Percentiles rank a stretch among this genome's conserved stretches.
Evolutionary conservation across 1,140 invertebrate species (phyloP).

Genomic region (Pogonomyrmex barbatus): DNA sequence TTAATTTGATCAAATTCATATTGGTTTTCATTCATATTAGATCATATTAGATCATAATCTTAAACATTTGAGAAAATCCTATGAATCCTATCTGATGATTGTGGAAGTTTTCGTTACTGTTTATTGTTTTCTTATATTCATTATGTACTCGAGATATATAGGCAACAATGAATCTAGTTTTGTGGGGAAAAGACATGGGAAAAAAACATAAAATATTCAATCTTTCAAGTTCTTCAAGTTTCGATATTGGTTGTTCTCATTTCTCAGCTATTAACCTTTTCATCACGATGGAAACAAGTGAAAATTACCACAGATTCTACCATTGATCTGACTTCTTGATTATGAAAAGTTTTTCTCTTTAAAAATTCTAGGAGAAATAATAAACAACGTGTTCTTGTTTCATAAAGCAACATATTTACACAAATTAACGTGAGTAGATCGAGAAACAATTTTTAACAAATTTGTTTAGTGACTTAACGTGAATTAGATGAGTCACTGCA

Average conservation of each 20-base stretch:
- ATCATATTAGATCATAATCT: neutral
- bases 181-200: neutral
- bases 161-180: neutral
- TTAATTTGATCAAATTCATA: neutral
- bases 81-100: no score
- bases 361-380: neutral
- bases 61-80: neutral
- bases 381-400: neutral
- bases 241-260: neutral
- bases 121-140: neutral
- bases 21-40: neutral
- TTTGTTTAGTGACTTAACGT: constrained; percentile 14
- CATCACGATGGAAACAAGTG: neutral
- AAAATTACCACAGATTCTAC: neutral
- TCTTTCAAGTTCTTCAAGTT: neutral
- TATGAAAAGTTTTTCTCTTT: neutral
- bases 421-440: neutral
- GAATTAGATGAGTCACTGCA: constrained; percentile 17
- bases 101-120: neutral
- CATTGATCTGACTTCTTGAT: neutral
- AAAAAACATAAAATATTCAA: neutral
- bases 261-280: neutral
- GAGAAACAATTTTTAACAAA: neutral
- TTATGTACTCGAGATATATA: neutral
- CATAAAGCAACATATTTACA: neutral